A percentile compares a stretch with the other conserved stretches of the same genome.
These are phyloP conservation scores for Sebastes hopkinsi DNA, from an alignment of 2,797 vertebrate species.

Conservation along the genomic window DNA sequence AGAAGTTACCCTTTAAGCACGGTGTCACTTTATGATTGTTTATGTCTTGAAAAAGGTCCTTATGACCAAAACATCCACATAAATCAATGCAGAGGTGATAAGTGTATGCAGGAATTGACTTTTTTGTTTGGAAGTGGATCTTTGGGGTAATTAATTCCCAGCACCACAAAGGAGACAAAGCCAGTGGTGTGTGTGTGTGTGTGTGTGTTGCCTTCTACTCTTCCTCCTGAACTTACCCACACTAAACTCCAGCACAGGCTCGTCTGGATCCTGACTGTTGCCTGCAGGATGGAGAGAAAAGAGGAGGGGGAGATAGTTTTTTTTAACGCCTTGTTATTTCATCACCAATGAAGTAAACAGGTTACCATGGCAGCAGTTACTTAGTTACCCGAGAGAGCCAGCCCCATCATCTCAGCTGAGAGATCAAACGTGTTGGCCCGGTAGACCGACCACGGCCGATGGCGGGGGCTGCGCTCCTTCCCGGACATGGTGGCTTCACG, in stretches of 20 bases:
- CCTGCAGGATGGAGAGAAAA: slow-evolving; percentile 76
- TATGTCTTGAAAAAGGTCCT: not conserved
- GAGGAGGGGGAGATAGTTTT: not conserved
- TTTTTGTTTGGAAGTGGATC: not conserved
- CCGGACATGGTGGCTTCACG: slow-evolving; percentile 89
- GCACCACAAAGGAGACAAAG: not conserved
- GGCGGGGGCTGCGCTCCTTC: slow-evolving; percentile 94
- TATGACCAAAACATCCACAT: not conserved
- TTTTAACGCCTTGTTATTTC: not conserved
- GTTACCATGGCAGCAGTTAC: slow-evolving; percentile 61
- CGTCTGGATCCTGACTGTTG: slow-evolving; percentile 96
- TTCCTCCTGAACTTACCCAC: slow-evolving; percentile 85
- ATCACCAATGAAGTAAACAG: slow-evolving; percentile 15
- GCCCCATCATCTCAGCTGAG: slow-evolving; percentile 93
- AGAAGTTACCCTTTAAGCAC: not conserved
- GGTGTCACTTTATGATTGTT: not conserved
- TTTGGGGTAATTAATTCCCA: not conserved
- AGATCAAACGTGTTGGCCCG: slow-evolving; percentile 95
- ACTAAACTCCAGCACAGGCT: slow-evolving; percentile 98
- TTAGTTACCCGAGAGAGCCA: slow-evolving; percentile 90
- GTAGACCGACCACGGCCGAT: slow-evolving; percentile 91
- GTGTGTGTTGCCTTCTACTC: not conserved
- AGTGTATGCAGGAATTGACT: not conserved
- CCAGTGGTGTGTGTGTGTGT: not conserved
- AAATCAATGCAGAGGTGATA: not conserved